Evolutionary conservation across 2,797 vertebrate genomes (phyloP), one percentile per base, ranked within the genome.

Genomic region (Percopsis omiscomaycus): DNA sequence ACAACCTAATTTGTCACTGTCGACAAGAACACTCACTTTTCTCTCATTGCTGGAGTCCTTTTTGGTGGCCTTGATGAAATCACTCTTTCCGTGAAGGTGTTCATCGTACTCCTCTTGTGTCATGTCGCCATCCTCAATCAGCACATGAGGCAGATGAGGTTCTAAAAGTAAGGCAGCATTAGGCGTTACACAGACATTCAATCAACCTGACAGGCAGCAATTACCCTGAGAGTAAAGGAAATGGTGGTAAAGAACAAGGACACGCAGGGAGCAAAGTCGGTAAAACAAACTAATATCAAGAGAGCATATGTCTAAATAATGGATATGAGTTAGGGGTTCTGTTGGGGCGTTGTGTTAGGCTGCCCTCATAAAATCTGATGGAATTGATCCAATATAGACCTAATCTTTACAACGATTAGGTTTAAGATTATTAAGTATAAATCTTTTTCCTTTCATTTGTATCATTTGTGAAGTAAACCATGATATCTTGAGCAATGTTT

Each of bases 41-140:
- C 92, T 94, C 83, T 94, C 92, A 0, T 93, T 85, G 30, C 95
- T 96, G 66, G 91, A 79, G 79, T 95, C 93, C 81, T 95, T 98
- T 89, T 94, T 97, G 4, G 88, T 95, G 69, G 94, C 95, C 86
- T 94, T 96, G 78, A 97, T 94, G 89, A 96, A 98, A 66, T 97
- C 95, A 0, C 88, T 94, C 69, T 94, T 93, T 51, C 94, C 92
- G 51, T 92, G 94, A 71, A 99, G 85, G 78, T 95, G 94, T 48
- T 93, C 94, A 0, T 96, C 94, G 0, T 97, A 98, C 79, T 97
- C 95, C 27, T 92, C 92, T 11, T 90, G 88, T 0, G 88, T 94
- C 95, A 98, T 97, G 85, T 97, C 95, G 22, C 96, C 97, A 0
- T 93, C 94, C 79, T 98, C 97, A 48, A 95, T 89, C 61, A 98